These are phyloP conservation scores for Eira barbara DNA, from an alignment of 2,113 vertebrate species.

Conservation along the genomic window DNA sequence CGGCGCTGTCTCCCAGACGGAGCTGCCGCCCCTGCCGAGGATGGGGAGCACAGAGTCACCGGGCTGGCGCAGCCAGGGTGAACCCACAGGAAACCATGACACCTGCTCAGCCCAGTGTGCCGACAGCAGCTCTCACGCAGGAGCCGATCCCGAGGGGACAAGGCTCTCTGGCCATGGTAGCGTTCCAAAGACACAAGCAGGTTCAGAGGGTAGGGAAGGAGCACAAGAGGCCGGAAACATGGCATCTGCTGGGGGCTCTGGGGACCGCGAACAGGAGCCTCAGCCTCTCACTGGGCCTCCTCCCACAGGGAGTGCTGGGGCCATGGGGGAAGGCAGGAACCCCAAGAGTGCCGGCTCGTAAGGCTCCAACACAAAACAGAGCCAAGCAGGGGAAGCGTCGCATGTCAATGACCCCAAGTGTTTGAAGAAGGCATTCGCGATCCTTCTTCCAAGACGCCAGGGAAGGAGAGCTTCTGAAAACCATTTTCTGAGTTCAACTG, in stretches of 20 bases:
- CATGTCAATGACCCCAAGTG: accelerated
- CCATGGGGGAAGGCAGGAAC: accelerated
- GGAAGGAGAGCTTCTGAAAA: too few species aligned
- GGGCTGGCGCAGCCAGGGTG: neutral
- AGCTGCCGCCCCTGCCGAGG: neutral
- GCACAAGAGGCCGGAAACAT: too few species aligned
- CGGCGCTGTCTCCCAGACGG: neutral
- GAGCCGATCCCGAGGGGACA: neutral
- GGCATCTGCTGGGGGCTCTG: neutral
- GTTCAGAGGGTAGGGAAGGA: neutral
- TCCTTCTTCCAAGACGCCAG: neutral
- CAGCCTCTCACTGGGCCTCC: accelerated
- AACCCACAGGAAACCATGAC: neutral
- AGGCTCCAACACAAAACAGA: accelerated
- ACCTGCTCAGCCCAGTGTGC: neutral
- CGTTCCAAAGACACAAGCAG: neutral
- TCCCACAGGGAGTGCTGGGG: neutral
- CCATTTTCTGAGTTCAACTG: neutral
- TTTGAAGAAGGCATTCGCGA: neutral
- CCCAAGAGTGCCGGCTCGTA: accelerated
- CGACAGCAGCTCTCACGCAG: neutral
- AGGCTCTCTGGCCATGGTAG: accelerated
- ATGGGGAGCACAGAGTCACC: neutral
- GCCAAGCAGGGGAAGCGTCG: accelerated
- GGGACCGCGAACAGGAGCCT: neutral